Conservation (phyloP, 2,888 invertebrate genomes). For the Rugalucina vietnamica region DNA sequence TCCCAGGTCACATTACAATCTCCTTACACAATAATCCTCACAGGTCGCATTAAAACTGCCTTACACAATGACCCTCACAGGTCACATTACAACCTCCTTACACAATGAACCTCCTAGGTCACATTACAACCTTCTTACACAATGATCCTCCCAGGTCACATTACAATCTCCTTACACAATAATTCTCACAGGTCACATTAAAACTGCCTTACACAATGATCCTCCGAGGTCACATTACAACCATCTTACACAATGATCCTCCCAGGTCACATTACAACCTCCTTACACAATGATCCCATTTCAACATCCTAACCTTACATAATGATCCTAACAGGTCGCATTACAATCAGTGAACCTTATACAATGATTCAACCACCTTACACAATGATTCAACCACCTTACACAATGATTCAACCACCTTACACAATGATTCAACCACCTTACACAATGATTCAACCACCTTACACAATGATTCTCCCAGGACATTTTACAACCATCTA, state of each 20-base stretch:
- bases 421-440: neutral
- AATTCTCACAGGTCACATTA: neutral
- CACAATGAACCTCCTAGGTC: neutral
- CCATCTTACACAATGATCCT: neutral
- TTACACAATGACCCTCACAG: neutral
- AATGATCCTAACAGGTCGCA: neutral
- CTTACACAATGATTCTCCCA: neutral
- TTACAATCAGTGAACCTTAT: neutral
- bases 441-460: neutral
- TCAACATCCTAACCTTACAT: neutral
- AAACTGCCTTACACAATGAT: neutral
- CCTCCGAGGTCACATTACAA: neutral
- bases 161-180: neutral
- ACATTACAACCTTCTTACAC: neutral
- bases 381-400: neutral
- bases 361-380: neutral
- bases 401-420: neutral
- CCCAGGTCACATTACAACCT: neutral
- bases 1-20: neutral
- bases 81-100: neutral
- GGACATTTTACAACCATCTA: neutral
- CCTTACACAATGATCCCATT: neutral
- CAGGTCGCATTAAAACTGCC: neutral
- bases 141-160: neutral
- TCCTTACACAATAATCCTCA: neutral